A percentile compares a stretch with the other conserved stretches of the same genome.
Conservation (phyloP, 2,113 vertebrate genomes). For the Cervus canadensis region DNA sequence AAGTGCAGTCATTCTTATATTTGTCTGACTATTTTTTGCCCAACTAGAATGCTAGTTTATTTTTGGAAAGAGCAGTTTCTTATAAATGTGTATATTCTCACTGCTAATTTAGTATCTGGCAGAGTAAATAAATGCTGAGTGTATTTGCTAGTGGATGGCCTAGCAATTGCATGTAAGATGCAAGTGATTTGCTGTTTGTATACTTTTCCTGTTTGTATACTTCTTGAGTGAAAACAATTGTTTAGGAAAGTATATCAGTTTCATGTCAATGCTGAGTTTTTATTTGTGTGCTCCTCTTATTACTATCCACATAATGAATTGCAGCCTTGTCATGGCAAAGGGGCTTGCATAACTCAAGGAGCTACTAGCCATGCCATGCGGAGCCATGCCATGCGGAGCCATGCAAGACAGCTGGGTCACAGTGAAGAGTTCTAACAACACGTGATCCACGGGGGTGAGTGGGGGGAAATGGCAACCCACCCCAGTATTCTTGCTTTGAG, state of each 20-base stretch:
- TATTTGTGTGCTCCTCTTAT: not conserved
- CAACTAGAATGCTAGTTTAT: not conserved
- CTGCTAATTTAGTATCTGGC: not conserved
- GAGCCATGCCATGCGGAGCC: not conserved
- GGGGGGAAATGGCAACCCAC: not conserved
- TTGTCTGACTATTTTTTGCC: not conserved
- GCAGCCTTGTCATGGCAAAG: not conserved
- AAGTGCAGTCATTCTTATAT: not conserved
- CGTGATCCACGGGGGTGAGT: fast-evolving
- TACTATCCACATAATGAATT: not conserved
- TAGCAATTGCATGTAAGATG: not conserved
- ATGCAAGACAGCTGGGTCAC: not conserved
- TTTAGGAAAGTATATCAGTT: not conserved
- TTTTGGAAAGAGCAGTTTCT: not conserved
- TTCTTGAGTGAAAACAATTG: not conserved
- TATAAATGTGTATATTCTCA: not conserved
- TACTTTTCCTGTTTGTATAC: not conserved
- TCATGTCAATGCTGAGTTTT: not conserved
- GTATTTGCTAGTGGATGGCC: not conserved
- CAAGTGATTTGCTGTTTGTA: not conserved
- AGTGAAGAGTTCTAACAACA: not conserved
- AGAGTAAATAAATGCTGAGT: not conserved
- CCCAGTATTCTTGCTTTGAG: not conserved
- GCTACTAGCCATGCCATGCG: not conserved
- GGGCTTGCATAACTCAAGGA: not conserved